A percentile compares a stretch with the other conserved stretches of the same genome.
phyloP scores from a whole-genome alignment of 1,140 invertebrate species.

The Wiebesia pumilae region DNA sequence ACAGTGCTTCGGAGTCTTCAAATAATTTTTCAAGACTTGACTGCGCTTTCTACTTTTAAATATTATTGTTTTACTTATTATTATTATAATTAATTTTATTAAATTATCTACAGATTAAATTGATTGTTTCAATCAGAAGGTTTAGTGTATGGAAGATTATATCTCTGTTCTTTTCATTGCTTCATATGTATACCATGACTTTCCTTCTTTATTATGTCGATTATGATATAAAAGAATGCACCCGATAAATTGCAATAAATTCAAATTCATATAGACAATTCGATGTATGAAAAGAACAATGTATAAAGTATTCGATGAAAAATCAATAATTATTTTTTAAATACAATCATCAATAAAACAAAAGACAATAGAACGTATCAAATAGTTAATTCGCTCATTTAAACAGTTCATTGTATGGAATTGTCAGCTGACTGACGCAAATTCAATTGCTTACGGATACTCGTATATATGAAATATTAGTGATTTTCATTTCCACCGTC shows the following conservation, averaged over 20 bases:
- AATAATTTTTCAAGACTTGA: no score
- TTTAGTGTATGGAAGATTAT: no score
- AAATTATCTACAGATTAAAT: no score
- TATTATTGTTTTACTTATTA: no score
- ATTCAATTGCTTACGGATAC: neutral
- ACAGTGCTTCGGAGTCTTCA: neutral
- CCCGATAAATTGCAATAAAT: neutral
- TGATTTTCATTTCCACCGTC: conserved; percentile 32
- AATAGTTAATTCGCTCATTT: conserved; percentile 26
- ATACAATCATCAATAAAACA: neutral
- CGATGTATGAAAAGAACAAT: neutral
- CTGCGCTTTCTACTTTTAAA: no score
- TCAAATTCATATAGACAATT: neutral
- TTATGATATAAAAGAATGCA: no score
- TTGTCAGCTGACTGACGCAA: conserved; percentile 38
- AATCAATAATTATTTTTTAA: conserved; percentile 16
- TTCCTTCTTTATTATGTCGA: no score
- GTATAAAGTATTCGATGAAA: neutral
- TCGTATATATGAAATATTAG: conserved; percentile 19
- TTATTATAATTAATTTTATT: no score
- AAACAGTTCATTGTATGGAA: neutral
- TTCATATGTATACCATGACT: no score
- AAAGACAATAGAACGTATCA: neutral
- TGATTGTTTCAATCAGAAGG: no score
- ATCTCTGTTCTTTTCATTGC: no score